Evolutionary conservation across 2,113 vertebrate genomes (phyloP).

Genomic region (Capra hircus): DNA sequence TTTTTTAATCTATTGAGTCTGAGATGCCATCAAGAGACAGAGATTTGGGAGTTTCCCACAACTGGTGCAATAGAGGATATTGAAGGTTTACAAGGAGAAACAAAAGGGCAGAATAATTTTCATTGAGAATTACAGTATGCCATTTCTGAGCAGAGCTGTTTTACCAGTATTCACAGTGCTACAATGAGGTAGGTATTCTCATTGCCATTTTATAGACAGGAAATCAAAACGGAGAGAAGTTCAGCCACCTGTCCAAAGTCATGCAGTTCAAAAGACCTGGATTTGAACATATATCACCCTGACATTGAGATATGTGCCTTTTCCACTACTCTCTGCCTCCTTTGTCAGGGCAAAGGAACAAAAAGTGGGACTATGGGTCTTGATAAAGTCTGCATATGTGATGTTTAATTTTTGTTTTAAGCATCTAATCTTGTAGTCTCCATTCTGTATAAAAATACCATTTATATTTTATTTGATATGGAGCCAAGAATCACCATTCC

Average conservation of each 20-base stretch:
- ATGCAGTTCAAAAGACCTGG: background rate
- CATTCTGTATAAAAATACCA: background rate
- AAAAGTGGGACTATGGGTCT: background rate
- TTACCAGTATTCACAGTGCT: background rate
- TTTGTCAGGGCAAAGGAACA: background rate
- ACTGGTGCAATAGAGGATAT: background rate
- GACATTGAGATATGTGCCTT: background rate
- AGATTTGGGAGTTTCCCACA: background rate
- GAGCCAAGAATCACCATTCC: background rate
- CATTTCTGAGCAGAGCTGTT: background rate
- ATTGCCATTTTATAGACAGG: background rate
- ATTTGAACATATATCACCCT: background rate
- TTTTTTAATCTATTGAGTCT: background rate
- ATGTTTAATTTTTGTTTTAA: background rate
- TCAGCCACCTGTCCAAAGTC: background rate
- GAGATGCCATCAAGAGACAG: background rate
- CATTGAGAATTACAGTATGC: background rate
- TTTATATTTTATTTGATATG: background rate
- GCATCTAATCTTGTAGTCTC: background rate
- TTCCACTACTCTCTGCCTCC: background rate
- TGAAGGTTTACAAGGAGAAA: background rate
- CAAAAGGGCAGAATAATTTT: background rate
- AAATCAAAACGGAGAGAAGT: background rate
- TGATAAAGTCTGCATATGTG: background rate
- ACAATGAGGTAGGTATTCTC: background rate